Evolutionary conservation across 2,113 vertebrate species (phyloP).

Genomic region (Rhagologus leucostigma): DNA sequence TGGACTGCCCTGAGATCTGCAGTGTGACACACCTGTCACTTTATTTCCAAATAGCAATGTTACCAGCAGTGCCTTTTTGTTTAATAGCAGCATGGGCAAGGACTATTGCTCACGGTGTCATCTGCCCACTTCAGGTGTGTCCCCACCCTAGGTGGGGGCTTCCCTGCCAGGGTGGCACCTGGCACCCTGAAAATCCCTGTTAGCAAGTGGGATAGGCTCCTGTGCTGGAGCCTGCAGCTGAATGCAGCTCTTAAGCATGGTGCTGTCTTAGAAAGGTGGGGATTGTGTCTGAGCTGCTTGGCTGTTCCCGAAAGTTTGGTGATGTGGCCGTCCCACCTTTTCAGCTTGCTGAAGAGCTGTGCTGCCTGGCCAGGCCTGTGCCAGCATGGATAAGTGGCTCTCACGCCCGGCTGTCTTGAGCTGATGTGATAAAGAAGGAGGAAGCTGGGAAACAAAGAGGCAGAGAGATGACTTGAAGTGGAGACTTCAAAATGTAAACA

Average conservation of each 20-base stretch:
- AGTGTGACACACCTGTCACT: neutral
- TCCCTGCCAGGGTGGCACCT: neutral
- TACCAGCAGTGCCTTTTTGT: neutral
- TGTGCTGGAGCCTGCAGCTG: neutral
- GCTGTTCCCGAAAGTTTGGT: neutral
- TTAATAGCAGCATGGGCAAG: neutral
- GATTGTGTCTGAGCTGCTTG: neutral
- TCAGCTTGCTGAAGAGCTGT: neutral
- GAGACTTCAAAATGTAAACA: neutral
- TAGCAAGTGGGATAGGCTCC: neutral
- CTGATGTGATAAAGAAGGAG: neutral
- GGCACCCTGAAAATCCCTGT: neutral
- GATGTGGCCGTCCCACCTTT: neutral
- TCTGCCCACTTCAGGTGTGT: neutral
- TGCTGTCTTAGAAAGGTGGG: neutral
- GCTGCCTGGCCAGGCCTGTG: neutral
- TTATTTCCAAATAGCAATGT: neutral
- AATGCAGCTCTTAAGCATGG: neutral
- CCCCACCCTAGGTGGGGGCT: fast-evolving
- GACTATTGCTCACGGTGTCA: fast-evolving
- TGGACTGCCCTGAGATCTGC: neutral
- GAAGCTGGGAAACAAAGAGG: neutral
- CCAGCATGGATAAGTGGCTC: neutral
- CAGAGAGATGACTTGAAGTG: neutral
- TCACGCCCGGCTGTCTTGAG: neutral